Percentiles rank a stretch among this genome's conserved stretches.
Evolutionary conservation across 1,140 invertebrate species (phyloP).

Genomic region (Tetragnatha versicolor): DNA sequence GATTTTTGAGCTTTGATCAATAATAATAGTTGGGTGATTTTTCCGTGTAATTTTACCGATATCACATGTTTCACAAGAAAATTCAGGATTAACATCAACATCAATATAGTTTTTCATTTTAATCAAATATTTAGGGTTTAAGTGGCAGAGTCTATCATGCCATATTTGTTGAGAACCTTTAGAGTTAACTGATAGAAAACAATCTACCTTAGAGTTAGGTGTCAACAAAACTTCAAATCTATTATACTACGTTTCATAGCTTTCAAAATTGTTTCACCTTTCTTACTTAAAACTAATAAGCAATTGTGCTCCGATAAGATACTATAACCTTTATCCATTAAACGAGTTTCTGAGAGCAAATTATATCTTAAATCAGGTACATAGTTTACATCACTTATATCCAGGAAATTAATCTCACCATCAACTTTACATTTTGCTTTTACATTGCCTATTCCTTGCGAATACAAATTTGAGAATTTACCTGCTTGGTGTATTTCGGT

Average conservation of each 20-base stretch:
- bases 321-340: not conserved
- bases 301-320: not conserved
- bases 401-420: not conserved
- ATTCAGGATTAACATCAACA: not conserved
- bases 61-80: not conserved
- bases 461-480: not conserved
- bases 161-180: not conserved
- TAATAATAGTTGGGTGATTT: not conserved
- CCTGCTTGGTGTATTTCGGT: not conserved
- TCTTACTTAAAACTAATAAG: not conserved
- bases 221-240: not conserved
- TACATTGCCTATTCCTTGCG: not conserved
- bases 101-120: not conserved
- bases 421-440: not conserved
- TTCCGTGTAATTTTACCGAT: not conserved
- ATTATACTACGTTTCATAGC: not conserved
- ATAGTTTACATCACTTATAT: not conserved
- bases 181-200: not conserved
- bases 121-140: not conserved
- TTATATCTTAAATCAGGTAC: not conserved
- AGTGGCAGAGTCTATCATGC: not conserved
- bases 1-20: not conserved
- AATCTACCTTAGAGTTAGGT: not conserved
- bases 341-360: not conserved
- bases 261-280: not conserved